phyloP scores from a whole-genome alignment of 1,140 invertebrate genomes.

The Apis florea region DNA sequence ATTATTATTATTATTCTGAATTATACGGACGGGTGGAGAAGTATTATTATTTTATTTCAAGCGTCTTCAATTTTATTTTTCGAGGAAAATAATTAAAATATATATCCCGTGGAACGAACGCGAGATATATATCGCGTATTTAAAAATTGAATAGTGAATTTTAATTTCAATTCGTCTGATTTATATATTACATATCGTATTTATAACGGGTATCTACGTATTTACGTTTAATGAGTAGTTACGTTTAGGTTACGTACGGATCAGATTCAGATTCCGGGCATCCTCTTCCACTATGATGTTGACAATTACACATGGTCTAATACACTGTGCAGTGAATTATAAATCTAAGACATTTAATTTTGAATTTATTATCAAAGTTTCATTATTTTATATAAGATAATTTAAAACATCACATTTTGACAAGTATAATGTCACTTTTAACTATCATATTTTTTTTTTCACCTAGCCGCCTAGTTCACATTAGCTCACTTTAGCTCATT shows the following conservation, averaged over 20 bases:
- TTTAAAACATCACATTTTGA: constrained; percentile 13
- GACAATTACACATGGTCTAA: constrained; percentile 40
- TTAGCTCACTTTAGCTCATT: constrained; percentile 14
- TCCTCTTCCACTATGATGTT: too few species aligned
- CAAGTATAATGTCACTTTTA: background rate
- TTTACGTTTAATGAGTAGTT: background rate
- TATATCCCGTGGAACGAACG: too few species aligned
- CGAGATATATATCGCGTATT: too few species aligned
- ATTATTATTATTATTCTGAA: too few species aligned
- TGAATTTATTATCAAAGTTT: constrained; percentile 11
- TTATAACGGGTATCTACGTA: background rate
- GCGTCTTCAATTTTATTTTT: too few species aligned
- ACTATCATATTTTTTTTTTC: constrained; percentile 4
- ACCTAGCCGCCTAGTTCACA: constrained; percentile 4
- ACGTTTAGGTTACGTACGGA: constrained; percentile 49
- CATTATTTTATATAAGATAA: background rate
- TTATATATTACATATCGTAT: too few species aligned
- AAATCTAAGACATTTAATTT: constrained; percentile 44
- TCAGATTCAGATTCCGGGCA: background rate
- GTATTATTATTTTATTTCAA: too few species aligned
- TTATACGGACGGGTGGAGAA: too few species aligned
- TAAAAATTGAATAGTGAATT: too few species aligned
- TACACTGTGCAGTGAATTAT: background rate
- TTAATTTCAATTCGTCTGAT: too few species aligned
- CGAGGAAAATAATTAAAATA: too few species aligned